Evolutionary conservation across 2,113 vertebrate species (phyloP).

Genomic region (Variabilichromis moorii): DNA sequence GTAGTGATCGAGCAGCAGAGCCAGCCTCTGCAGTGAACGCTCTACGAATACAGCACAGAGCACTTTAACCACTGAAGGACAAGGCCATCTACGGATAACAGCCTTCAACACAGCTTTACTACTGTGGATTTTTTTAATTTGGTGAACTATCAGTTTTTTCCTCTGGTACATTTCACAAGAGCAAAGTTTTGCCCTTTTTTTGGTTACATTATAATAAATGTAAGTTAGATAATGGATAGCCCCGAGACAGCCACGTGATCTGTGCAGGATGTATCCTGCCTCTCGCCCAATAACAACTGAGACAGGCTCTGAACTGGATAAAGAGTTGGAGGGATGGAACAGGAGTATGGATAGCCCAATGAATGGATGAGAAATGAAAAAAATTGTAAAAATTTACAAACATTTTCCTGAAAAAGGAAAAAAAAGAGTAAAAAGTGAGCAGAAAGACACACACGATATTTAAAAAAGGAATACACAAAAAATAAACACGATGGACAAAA

Average conservation of each 20-base stretch:
- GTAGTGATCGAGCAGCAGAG: slow-evolving; percentile 75
- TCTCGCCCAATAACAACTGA: background rate
- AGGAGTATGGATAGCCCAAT: background rate
- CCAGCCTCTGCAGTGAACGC: slow-evolving; percentile 70
- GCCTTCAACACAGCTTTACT: background rate
- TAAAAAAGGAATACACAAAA: background rate
- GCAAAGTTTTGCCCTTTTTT: background rate
- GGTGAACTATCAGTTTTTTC: background rate
- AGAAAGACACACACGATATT: background rate
- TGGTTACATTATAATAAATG: background rate
- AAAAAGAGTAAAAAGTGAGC: background rate
- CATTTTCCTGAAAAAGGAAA: background rate
- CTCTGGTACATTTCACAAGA: background rate
- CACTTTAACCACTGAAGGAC: background rate
- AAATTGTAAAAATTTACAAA: background rate
- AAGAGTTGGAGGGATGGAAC: background rate
- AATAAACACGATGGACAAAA: background rate
- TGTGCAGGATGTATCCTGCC: background rate
- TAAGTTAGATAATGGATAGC: background rate
- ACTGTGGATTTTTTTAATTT: background rate
- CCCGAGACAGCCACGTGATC: background rate
- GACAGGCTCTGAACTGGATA: background rate
- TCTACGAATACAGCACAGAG: slow-evolving; percentile 31
- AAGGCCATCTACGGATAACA: background rate
- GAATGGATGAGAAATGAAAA: background rate